phyloP scores from a whole-genome alignment of 2,797 vertebrate species.

The Malurus splendens region DNA sequence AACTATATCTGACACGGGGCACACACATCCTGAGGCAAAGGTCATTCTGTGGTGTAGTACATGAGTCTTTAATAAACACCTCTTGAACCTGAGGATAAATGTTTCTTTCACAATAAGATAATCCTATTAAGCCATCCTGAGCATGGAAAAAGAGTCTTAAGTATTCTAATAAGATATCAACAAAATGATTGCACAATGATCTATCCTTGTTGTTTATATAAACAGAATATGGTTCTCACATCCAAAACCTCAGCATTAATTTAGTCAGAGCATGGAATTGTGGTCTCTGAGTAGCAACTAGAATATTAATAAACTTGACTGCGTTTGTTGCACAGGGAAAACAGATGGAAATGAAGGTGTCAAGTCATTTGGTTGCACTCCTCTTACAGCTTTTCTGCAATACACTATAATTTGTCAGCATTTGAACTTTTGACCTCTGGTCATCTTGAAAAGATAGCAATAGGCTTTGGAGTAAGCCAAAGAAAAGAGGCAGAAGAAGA shows the following conservation, averaged over 20 bases:
- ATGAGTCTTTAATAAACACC: background rate
- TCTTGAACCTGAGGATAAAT: background rate
- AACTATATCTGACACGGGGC: background rate
- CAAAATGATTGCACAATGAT: background rate
- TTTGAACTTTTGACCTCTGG: background rate
- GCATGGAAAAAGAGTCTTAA: background rate
- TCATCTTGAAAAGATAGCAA: background rate
- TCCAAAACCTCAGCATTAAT: background rate
- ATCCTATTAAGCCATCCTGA: conserved; percentile 12
- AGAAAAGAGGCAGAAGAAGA: background rate
- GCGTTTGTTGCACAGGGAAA: background rate
- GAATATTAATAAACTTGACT: background rate
- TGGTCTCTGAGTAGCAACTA: background rate
- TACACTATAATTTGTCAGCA: background rate
- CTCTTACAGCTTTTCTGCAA: background rate
- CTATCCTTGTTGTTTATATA: background rate
- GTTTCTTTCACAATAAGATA: conserved; percentile 16
- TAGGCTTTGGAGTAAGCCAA: background rate
- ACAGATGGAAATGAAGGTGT: background rate
- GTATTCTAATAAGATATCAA: background rate
- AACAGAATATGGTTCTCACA: background rate
- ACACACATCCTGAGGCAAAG: background rate
- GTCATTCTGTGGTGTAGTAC: background rate
- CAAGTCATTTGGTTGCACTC: background rate
- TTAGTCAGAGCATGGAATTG: background rate